Conservation (phyloP, 1,140 invertebrate genomes). For the Sycobia sp. region DNA sequence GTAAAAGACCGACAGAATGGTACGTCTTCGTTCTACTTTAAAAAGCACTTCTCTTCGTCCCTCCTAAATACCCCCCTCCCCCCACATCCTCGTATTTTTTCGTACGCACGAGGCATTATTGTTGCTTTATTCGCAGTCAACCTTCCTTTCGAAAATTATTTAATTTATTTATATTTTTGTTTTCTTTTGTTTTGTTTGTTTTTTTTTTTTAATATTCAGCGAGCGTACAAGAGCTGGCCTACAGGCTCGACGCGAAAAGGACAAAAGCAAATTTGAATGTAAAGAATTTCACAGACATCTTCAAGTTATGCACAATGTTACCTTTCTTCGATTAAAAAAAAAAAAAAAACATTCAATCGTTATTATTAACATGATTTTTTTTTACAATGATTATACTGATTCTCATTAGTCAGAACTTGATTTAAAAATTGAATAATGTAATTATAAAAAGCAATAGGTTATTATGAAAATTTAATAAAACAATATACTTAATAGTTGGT, state of each 20-base stretch:
- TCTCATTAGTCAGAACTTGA: constrained; percentile 1
- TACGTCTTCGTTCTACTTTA: constrained; percentile 54
- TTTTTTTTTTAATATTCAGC: constrained; percentile 18
- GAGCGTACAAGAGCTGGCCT: constrained; percentile 26
- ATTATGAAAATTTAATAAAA: too few species aligned
- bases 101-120: background rate
- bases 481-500: too few species aligned
- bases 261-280: too few species aligned
- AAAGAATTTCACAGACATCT: background rate
- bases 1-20: constrained; percentile 60
- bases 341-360: constrained; percentile 11
- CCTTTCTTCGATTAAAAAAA: constrained; percentile 1
- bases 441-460: constrained; percentile 9
- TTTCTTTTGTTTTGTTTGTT: background rate
- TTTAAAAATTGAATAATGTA: background rate
- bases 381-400: constrained; percentile 1
- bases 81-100: constrained; percentile 18
- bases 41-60: constrained; percentile 30
- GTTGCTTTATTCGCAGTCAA: background rate
- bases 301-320: constrained; percentile 7
- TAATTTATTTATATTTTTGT: background rate
- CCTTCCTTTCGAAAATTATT: background rate
- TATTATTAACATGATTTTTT: constrained; percentile 10
- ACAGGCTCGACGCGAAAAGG: constrained; percentile 26
- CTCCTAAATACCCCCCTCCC: constrained; percentile 18